These are phyloP conservation scores for Gila robusta DNA, from an alignment of 2,797 vertebrate species.

Conservation along the genomic window DNA sequence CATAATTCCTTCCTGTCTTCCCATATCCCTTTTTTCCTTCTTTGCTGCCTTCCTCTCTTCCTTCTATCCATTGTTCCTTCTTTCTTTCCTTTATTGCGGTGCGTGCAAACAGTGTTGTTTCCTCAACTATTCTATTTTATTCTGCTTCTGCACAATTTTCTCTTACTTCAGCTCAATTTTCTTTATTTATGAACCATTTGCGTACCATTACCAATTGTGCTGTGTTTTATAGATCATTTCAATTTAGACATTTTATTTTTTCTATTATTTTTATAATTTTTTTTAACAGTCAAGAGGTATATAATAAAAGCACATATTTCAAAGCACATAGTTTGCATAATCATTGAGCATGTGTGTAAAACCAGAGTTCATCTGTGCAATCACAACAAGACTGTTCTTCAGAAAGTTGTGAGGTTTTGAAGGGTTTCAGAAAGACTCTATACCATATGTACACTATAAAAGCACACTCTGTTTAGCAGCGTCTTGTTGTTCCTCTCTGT, in stretches of 20 bases:
- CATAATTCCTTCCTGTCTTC: background rate
- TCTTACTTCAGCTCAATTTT: background rate
- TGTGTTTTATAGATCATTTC: background rate
- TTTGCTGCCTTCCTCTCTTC: background rate
- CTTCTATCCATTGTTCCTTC: background rate
- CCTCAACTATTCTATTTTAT: background rate
- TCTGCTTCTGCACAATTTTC: background rate
- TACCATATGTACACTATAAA: background rate
- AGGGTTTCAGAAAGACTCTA: background rate
- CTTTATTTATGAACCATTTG: background rate
- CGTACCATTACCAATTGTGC: background rate
- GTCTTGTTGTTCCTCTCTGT: background rate
- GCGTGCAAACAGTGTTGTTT: background rate
- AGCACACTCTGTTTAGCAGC: background rate
- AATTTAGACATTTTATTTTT: background rate
- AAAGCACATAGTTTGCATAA: constrained; percentile 11
- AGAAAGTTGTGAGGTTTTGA: background rate
- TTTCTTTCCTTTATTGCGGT: background rate
- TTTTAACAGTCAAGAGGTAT: background rate
- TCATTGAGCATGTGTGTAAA: background rate
- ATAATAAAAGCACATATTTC: no score
- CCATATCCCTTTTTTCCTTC: background rate
- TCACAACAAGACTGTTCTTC: background rate
- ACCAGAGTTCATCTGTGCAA: background rate
- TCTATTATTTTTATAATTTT: no score